A percentile compares a stretch with the other conserved stretches of the same genome.
Evolutionary conservation across 2,888 invertebrate genomes (phyloP).

Genomic region (Anoplius nigerrimus): DNA sequence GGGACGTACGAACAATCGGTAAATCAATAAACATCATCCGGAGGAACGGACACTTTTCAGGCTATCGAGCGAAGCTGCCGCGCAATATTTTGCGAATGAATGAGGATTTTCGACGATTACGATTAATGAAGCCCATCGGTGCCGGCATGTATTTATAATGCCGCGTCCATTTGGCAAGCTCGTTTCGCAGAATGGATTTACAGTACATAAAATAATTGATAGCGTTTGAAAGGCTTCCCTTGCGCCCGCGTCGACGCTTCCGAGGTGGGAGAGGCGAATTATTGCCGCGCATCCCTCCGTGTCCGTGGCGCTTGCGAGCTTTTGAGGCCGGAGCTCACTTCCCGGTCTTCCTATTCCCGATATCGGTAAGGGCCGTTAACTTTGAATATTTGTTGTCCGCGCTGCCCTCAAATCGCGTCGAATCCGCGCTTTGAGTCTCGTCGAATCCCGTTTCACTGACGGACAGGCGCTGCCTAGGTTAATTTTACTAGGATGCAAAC

Average conservation of each 20-base stretch:
- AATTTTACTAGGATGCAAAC: too few relatives aligned
- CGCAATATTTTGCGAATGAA: slow-evolving; percentile 2
- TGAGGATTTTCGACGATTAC: slow-evolving; percentile 31
- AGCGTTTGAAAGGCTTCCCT: slow-evolving; percentile 32
- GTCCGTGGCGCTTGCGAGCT: too few relatives aligned
- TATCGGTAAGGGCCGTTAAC: too few relatives aligned
- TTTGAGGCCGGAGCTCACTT: too few relatives aligned
- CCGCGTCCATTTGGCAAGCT: slow-evolving; percentile 22
- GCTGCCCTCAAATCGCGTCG: too few relatives aligned
- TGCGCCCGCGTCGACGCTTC: slow-evolving; percentile 1
- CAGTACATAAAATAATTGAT: slow-evolving; percentile 39
- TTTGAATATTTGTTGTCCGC: too few relatives aligned
- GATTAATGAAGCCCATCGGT: slow-evolving; percentile 26
- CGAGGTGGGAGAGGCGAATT: slow-evolving; percentile 1
- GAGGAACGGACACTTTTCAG: background rate
- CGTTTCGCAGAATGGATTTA: slow-evolving; percentile 35
- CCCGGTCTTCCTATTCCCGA: too few relatives aligned
- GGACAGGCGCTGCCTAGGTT: too few relatives aligned
- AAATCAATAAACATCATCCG: background rate
- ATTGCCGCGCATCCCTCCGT: background rate
- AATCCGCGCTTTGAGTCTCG: too few relatives aligned
- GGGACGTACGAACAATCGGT: too few relatives aligned
- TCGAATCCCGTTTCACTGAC: too few relatives aligned
- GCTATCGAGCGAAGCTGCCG: too few relatives aligned
- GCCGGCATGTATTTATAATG: slow-evolving; percentile 23